phyloP scores from a whole-genome alignment of 1,140 invertebrate genomes.

The Chrysomallon squamiferum region DNA sequence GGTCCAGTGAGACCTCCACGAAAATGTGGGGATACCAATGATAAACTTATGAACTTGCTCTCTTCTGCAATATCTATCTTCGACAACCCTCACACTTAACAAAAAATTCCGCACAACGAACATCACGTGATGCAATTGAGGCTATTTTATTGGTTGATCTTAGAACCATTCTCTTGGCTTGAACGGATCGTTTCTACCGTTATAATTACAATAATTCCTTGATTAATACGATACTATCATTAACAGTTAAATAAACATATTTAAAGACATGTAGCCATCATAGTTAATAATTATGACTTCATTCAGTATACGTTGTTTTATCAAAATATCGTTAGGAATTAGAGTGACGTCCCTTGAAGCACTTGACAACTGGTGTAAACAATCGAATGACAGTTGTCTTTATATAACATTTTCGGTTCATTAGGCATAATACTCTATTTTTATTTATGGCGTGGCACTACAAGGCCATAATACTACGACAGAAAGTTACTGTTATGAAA shows the following conservation, averaged over 20 bases:
- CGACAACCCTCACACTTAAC: not conserved
- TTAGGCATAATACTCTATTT: too few species aligned
- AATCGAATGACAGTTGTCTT: conserved; percentile 2
- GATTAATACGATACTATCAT: not conserved
- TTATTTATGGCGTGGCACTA: too few species aligned
- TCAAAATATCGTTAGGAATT: too few species aligned
- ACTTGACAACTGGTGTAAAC: conserved; percentile 8
- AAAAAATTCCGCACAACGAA: conserved; percentile 7
- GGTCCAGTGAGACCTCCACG: too few species aligned
- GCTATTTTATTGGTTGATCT: not conserved
- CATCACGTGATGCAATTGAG: not conserved
- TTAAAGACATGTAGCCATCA: too few species aligned
- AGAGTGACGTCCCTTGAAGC: not conserved
- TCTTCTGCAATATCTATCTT: not conserved
- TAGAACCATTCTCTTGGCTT: not conserved
- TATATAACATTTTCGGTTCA: not conserved
- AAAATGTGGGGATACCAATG: not conserved
- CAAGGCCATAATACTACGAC: too few species aligned
- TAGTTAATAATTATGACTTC: too few species aligned
- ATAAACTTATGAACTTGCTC: conserved; percentile 1
- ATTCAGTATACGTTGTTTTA: too few species aligned
- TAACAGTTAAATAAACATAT: too few species aligned
- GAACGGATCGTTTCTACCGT: not conserved
- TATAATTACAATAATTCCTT: not conserved
- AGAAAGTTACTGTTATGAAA: too few species aligned